Evolutionary conservation across 2,888 invertebrate species (phyloP).

Genomic region (Idaea straminata): DNA sequence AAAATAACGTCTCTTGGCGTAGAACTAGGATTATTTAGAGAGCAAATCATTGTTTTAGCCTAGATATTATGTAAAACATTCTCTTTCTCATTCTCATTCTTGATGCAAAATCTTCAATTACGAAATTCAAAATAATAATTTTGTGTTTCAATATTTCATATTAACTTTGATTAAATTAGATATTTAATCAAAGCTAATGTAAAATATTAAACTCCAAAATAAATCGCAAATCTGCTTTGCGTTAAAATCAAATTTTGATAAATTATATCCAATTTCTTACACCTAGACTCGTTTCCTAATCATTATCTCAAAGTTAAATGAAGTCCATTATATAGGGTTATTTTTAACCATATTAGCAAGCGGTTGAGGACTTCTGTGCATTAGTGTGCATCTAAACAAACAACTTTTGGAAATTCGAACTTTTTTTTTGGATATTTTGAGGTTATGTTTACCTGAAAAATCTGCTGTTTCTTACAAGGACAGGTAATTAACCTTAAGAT

Average conservation of each 20-base stretch:
- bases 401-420: too few relatives aligned
- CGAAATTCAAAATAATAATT: neutral
- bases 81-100: too few relatives aligned
- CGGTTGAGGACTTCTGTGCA: too few relatives aligned
- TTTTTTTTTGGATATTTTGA: too few relatives aligned
- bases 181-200: too few relatives aligned
- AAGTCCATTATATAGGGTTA: neutral
- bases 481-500: too few relatives aligned
- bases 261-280: neutral
- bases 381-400: too few relatives aligned
- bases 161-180: neutral
- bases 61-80: neutral
- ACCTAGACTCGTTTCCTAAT: neutral
- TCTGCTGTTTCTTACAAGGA: too few relatives aligned
- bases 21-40: conserved; percentile 3
- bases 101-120: neutral
- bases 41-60: conserved; percentile 6
- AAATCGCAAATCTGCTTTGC: neutral
- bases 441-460: too few relatives aligned
- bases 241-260: neutral
- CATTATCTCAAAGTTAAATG: neutral
- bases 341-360: neutral
- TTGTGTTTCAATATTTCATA: neutral
- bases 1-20: conserved; percentile 1
- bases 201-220: neutral